Conservation (phyloP, 2,888 invertebrate genomes). For the Melanotus villosus region DNA sequence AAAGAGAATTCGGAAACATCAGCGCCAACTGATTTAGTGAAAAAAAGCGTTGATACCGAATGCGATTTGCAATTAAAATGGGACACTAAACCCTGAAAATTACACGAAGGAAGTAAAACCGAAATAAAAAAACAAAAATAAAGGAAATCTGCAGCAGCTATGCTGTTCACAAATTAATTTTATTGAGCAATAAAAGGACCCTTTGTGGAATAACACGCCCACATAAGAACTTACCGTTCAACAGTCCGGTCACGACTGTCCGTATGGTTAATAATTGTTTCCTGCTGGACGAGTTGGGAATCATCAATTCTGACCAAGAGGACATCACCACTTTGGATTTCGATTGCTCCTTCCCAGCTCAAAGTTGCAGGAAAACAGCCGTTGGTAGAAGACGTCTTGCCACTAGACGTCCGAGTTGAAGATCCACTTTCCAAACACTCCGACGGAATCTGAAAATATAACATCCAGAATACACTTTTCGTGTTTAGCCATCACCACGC, state of each 20-base stretch:
- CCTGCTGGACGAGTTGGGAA: slow-evolving; percentile 70
- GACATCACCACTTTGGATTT: slow-evolving; percentile 81
- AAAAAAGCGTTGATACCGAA: not conserved
- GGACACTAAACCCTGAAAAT: slow-evolving; percentile 1
- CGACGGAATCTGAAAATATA: slow-evolving; percentile 18
- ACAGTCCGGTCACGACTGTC: slow-evolving; percentile 50
- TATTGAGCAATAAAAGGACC: slow-evolving; percentile 17
- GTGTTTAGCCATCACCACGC: not conserved
- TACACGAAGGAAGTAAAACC: slow-evolving; percentile 3
- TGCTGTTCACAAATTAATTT: slow-evolving; percentile 42
- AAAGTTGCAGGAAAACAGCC: slow-evolving; percentile 55
- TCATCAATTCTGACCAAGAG: slow-evolving; percentile 81
- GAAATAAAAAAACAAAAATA: slow-evolving; percentile 11
- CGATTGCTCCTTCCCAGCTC: slow-evolving; percentile 78
- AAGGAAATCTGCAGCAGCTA: slow-evolving; percentile 10
- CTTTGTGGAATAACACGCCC: slow-evolving; percentile 19
- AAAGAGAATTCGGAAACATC: not conserved
- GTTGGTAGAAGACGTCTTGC: not conserved
- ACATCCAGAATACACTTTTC: not conserved
- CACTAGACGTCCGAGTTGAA: not conserved
- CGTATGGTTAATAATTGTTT: slow-evolving; percentile 58
- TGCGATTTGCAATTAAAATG: not conserved
- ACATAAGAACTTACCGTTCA: slow-evolving; percentile 49
- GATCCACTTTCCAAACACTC: slow-evolving; percentile 6
- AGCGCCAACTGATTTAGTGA: not conserved